Evolutionary conservation across 2,113 vertebrate species (phyloP).

Genomic region (Rissa tridactyla): DNA sequence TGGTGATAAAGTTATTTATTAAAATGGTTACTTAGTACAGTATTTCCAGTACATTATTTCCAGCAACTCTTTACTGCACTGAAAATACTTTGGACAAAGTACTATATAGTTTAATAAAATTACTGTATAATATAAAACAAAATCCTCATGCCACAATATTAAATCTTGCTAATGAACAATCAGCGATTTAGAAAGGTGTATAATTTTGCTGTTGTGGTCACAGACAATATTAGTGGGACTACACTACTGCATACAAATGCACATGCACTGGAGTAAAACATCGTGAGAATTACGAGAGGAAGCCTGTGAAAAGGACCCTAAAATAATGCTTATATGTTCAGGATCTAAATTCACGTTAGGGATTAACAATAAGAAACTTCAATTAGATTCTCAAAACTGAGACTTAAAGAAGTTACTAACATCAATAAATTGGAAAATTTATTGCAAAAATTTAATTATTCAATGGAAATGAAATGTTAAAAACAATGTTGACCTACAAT

Average conservation of each 20-base stretch:
- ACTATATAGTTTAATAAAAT: not conserved
- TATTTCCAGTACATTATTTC: not conserved
- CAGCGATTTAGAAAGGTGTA: not conserved
- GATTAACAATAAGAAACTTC: not conserved
- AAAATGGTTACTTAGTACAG: not conserved
- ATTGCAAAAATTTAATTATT: not conserved
- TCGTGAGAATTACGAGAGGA: not conserved
- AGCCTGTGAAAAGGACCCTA: not conserved
- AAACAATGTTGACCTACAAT: not conserved
- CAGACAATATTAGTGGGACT: not conserved
- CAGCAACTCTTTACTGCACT: not conserved
- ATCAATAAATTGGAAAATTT: not conserved
- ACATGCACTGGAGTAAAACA: not conserved
- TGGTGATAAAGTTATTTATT: not conserved
- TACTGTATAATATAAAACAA: not conserved
- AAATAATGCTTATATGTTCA: not conserved
- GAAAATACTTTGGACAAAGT: not conserved
- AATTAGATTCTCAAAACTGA: not conserved
- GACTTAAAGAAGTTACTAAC: not conserved
- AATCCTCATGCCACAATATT: not conserved
- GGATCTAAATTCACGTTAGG: not conserved
- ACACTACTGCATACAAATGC: not conserved
- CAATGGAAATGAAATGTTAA: not conserved
- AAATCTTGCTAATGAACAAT: not conserved
- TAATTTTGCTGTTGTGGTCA: not conserved